Evolutionary conservation across 2,113 vertebrate genomes (phyloP), one percentile per base, ranked within the genome.

Genomic region (Mungos mungo): DNA sequence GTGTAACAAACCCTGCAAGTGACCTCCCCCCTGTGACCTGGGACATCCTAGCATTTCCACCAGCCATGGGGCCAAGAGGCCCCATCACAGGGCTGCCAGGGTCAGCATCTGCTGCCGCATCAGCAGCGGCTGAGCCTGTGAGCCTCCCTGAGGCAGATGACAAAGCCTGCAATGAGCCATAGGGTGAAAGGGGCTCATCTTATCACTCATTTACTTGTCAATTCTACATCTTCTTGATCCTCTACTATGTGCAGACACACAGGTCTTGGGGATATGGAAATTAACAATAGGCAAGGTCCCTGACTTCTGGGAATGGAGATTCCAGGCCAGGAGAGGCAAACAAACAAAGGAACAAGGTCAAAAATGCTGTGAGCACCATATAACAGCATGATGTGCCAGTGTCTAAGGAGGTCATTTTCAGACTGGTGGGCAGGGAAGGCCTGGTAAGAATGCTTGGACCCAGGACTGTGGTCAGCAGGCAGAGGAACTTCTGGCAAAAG

Each of bases 321-420:
- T 85, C 77, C 63, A 7, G 69, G 3, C 52, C 7, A 38, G 6
- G 83, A 2, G 13, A 71, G 65, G 13, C 79, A 74, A 33, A n/a
- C 27, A 14, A 14, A 60, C 27, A 35, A 45, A 54, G 66, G 23
- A 5, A 63, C 10, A 12, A 3, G 35, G 45, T 66, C 63, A 11
- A 15, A 29, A 68, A 50, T 76, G 45, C 45, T 35, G 0, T 38
- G 76, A 90, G 19, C 38, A 27, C 27, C 29, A 10, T 11, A 52
- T 3, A 1, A 25, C 1, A 5, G 33, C 6, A 19, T 0, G 29
- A 31, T 3, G 21, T 6, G 6, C 21, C 45, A 25, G 41, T 25
- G 7, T 35, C 15, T 52, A 50, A 82, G 31, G 65, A 85, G 29
- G 47, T 63, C 25, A 2, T 63, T 68, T 79, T 68, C n/a, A 63